Conservation (phyloP, 2,888 invertebrate species). For the Sphecodes monilicornis region DNA sequence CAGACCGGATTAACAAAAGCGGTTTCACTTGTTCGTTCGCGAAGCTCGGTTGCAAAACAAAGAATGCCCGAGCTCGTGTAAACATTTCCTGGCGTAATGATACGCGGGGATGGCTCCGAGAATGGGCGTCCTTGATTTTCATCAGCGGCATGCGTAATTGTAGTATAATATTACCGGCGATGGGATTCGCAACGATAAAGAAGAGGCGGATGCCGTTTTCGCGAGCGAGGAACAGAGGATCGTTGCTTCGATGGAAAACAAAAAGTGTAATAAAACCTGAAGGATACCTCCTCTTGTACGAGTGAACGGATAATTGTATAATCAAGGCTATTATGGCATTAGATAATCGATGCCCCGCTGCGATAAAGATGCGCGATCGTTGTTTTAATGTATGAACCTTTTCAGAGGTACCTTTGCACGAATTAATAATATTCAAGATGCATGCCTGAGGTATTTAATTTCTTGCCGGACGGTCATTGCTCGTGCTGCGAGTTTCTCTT, state of each 20-base stretch:
- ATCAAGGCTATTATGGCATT: constrained; percentile 59
- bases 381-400: neutral
- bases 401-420: neutral
- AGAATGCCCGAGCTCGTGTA: neutral
- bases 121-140: constrained; percentile 36
- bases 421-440: neutral
- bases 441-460: constrained; percentile 23
- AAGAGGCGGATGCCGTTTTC: constrained; percentile 30
- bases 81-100: constrained; percentile 12
- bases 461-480: constrained; percentile 21
- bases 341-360: constrained; percentile 48
- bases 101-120: constrained; percentile 6
- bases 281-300: constrained; percentile 28
- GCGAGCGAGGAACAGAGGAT: constrained; percentile 27
- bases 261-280: constrained; percentile 40
- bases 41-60: neutral
- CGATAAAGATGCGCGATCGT: constrained; percentile 24
- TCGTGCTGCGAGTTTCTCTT: neutral
- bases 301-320: constrained; percentile 59
- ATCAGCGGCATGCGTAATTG: constrained; percentile 36
- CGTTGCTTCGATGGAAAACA: constrained; percentile 18
- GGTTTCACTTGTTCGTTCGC: neutral
- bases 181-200: constrained; percentile 20
- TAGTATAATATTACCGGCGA: constrained; percentile 1
- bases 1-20: neutral